phyloP scores from a whole-genome alignment of 2,888 invertebrate species.

The Parasteatoda lunata region DNA sequence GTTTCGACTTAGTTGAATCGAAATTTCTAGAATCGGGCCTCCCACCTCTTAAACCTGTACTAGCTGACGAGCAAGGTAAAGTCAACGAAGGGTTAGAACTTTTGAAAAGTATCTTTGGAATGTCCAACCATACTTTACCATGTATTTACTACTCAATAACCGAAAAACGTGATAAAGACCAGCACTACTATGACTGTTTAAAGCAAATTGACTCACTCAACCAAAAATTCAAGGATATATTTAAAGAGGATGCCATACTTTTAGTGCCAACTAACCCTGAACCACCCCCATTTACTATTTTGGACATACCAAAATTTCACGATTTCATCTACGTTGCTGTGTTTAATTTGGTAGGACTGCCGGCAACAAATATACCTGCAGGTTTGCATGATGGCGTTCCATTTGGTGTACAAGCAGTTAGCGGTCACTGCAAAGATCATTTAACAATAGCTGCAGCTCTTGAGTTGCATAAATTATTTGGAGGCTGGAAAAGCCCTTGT shows the following conservation, averaged over 20 bases:
- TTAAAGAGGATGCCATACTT: slow-evolving; percentile 83
- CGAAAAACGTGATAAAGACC: neutral
- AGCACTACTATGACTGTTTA: neutral
- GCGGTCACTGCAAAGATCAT: slow-evolving; percentile 80
- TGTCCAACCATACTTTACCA: slow-evolving; percentile 4
- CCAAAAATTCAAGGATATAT: neutral
- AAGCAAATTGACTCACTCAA: neutral
- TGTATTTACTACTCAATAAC: slow-evolving; percentile 2
- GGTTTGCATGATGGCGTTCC: slow-evolving; percentile 84
- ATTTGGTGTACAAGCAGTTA: slow-evolving; percentile 82
- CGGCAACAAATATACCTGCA: slow-evolving; percentile 88
- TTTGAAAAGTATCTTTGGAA: neutral
- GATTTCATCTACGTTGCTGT: slow-evolving; percentile 91
- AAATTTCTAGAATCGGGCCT: slow-evolving; percentile 71
- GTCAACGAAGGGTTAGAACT: slow-evolving; percentile 73
- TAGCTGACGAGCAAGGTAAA: slow-evolving; percentile 47
- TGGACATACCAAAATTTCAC: slow-evolving; percentile 85
- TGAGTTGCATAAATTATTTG: slow-evolving; percentile 85
- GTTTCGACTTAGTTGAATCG: slow-evolving; percentile 74
- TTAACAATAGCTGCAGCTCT: slow-evolving; percentile 86
- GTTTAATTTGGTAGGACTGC: slow-evolving; percentile 89
- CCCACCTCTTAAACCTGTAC: slow-evolving; percentile 69
- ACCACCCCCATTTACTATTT: slow-evolving; percentile 90
- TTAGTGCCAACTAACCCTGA: slow-evolving; percentile 92
- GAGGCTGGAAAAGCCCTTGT: slow-evolving; percentile 81